phyloP scores from a whole-genome alignment of 2,113 vertebrate species.

The Etheostoma spectabile region DNA sequence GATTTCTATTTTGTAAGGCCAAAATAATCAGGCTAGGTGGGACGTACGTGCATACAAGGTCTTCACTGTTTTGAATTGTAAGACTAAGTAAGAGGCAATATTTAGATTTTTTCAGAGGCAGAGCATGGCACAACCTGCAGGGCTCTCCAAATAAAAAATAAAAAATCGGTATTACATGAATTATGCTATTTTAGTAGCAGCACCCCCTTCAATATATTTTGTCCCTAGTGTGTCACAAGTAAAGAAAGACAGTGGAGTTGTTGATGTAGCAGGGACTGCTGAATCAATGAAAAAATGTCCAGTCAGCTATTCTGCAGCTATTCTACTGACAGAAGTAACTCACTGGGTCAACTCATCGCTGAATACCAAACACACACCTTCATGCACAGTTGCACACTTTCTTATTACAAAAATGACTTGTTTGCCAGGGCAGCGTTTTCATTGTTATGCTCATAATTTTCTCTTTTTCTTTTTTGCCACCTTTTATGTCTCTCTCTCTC shows the following conservation, averaged over 20 bases:
- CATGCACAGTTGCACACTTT: conserved; percentile 13
- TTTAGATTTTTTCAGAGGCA: background rate
- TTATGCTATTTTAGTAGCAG: background rate
- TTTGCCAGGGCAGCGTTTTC: background rate
- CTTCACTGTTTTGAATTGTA: background rate
- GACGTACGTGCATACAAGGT: background rate
- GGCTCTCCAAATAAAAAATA: background rate
- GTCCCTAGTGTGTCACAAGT: conserved; percentile 2
- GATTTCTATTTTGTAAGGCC: background rate
- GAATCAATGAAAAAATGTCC: conserved; percentile 47
- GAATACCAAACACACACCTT: background rate
- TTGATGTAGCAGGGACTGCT: conserved; percentile 13
- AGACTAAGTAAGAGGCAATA: background rate
- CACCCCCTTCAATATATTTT: background rate
- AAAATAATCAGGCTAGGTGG: background rate
- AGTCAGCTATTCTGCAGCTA: conserved; percentile 51
- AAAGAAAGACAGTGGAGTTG: conserved; percentile 3
- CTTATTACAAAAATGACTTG: conserved; percentile 1
- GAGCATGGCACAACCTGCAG: background rate
- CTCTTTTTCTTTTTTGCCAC: background rate
- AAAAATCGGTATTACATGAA: too few relatives aligned
- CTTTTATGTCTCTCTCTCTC: background rate
- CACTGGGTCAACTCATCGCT: conserved; percentile 22
- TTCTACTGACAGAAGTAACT: conserved; percentile 29
- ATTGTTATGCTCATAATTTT: background rate